A percentile compares a stretch with the other conserved stretches of the same genome.
phyloP scores from a whole-genome alignment of 2,888 invertebrate genomes.

The Philereme vetulata region DNA sequence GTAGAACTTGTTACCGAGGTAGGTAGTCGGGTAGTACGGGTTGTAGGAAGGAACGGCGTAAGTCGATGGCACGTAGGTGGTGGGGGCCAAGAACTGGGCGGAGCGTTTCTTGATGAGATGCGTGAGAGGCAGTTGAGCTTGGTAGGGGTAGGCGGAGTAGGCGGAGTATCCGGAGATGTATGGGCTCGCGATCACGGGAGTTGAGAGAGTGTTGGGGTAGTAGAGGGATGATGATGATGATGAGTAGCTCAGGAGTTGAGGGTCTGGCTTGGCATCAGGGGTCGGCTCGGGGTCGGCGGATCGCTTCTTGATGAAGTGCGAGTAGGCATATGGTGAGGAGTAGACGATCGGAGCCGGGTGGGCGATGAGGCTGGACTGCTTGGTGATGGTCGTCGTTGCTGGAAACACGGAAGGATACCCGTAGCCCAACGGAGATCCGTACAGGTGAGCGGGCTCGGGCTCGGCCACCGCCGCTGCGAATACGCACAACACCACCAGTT shows the following conservation, averaged over 20 bases:
- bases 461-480: conserved; percentile 79
- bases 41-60: conserved; percentile 26
- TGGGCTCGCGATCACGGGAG: conserved; percentile 22
- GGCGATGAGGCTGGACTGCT: conserved; percentile 65
- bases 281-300: conserved; percentile 33
- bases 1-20: conserved; percentile 22
- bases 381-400: conserved; percentile 57
- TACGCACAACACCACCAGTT: conserved; percentile 82
- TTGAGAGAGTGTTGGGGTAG: conserved; percentile 15
- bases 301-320: conserved; percentile 54
- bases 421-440: conserved; percentile 25
- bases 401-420: conserved; percentile 52
- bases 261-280: conserved; percentile 29
- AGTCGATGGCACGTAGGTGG: conserved; percentile 34
- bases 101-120: conserved; percentile 65
- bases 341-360: conserved; percentile 58
- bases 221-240: conserved; percentile 34
- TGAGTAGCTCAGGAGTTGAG: conserved; percentile 41
- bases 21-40: conserved; percentile 26
- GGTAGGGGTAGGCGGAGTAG: conserved; percentile 21
- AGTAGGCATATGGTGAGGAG: conserved; percentile 48
- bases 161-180: conserved; percentile 12
- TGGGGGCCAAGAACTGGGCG: conserved; percentile 38
- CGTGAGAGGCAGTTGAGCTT: conserved; percentile 40
- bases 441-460: conserved; percentile 43